A percentile compares a stretch with the other conserved stretches of the same genome.
These are phyloP conservation scores for Scaeva pyrastri DNA, from an alignment of 2,888 invertebrate genomes.

Conservation along the genomic window DNA sequence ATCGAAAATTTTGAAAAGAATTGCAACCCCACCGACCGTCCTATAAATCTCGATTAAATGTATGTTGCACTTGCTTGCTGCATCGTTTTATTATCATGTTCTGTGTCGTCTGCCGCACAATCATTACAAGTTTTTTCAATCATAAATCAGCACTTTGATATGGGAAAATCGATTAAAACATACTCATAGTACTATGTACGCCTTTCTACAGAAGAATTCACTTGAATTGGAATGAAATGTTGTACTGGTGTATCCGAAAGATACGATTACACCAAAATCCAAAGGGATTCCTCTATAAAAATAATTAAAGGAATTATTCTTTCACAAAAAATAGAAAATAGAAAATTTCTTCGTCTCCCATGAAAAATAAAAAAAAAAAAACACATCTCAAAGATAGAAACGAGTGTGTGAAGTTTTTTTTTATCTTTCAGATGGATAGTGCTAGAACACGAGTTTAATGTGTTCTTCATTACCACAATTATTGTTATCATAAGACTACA, in stretches of 20 bases:
- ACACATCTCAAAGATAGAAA: constrained; percentile 9
- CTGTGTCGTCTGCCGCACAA: constrained; percentile 35
- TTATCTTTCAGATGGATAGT: constrained; percentile 3
- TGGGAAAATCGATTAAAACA: constrained; percentile 60
- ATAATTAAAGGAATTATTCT: constrained; percentile 45
- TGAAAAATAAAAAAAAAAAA: constrained; percentile 1
- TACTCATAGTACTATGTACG: background rate
- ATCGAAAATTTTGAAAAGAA: too few relatives aligned
- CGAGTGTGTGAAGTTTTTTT: constrained; percentile 24
- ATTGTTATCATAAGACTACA: background rate
- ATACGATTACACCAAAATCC: constrained; percentile 14
- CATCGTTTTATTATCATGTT: constrained; percentile 46
- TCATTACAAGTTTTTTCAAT: constrained; percentile 47
- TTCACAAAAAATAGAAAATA: constrained; percentile 42
- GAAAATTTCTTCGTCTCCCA: constrained; percentile 22
- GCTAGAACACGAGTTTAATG: constrained; percentile 42
- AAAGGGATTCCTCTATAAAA: constrained; percentile 17
- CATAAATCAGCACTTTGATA: constrained; percentile 72
- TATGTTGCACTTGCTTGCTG: constrained; percentile 35
- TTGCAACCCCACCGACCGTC: background rate
- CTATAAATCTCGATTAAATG: constrained; percentile 11
- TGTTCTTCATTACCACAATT: constrained; percentile 58
- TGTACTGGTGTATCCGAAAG: background rate
- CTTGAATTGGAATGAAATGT: constrained; percentile 11
- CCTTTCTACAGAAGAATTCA: constrained; percentile 16